Conservation (phyloP, 2,888 invertebrate species). For the Julus scandinavius region DNA sequence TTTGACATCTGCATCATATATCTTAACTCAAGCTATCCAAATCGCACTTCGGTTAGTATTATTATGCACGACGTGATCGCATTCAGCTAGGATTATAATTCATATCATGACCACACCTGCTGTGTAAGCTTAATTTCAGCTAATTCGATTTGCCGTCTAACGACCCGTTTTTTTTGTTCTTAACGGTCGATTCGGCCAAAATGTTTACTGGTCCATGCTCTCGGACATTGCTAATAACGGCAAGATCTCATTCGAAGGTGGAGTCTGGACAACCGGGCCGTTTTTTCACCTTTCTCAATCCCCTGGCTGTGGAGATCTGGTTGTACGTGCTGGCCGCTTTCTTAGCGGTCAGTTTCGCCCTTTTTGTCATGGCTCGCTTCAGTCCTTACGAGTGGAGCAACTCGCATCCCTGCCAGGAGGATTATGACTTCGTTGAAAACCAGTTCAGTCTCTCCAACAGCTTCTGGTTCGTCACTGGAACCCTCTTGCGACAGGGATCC, state of each 20-base stretch:
- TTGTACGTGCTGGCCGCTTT: conserved; percentile 83
- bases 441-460: conserved; percentile 70
- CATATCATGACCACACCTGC: no score
- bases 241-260: neutral
- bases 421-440: conserved; percentile 66
- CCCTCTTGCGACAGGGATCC: conserved; percentile 71
- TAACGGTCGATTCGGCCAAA: no score
- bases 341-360: conserved; percentile 79
- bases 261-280: conserved; percentile 21
- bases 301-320: conserved; percentile 88
- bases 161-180: no score
- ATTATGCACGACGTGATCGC: no score
- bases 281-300: conserved; percentile 86
- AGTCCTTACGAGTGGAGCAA: conserved; percentile 97
- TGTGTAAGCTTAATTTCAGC: no score
- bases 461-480: conserved; percentile 72
- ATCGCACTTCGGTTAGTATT: no score
- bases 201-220: no score
- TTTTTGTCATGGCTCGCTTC: conserved; percentile 84
- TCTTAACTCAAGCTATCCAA: no score
- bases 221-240: no score
- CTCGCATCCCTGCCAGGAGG: conserved; percentile 80
- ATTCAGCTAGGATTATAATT: no score
- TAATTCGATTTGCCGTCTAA: no score
- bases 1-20: no score